Evolutionary conservation across 2,888 invertebrate genomes (phyloP).

Genomic region (Ectemnius lituratus): DNA sequence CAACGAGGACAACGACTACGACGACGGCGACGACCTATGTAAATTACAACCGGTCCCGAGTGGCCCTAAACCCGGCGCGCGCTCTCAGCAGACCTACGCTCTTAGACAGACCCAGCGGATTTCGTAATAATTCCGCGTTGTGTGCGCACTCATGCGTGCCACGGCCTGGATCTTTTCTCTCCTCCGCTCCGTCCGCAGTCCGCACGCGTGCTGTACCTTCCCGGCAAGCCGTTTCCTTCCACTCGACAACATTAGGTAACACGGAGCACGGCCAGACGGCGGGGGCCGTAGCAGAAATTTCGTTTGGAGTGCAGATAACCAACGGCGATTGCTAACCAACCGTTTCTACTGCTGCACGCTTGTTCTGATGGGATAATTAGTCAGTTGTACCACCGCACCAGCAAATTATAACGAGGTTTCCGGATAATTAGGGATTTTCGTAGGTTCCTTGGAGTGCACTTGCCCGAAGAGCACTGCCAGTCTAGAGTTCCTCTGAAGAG

Average conservation of each 20-base stretch:
- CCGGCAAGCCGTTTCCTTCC: conserved; percentile 36
- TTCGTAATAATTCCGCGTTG: conserved; percentile 74
- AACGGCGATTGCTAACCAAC: too few species aligned
- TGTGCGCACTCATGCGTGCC: conserved; percentile 74
- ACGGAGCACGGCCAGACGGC: conserved; percentile 12
- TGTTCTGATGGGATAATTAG: conserved; percentile 15
- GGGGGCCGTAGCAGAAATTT: neutral
- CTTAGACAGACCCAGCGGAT: conserved; percentile 63
- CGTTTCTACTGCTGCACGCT: neutral
- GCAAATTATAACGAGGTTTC: neutral
- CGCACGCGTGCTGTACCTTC: conserved; percentile 49
- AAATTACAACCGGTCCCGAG: conserved; percentile 54
- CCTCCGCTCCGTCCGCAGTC: conserved; percentile 24
- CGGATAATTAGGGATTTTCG: conserved; percentile 4
- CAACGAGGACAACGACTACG: conserved; percentile 20
- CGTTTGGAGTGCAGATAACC: neutral
- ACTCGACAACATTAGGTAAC: conserved; percentile 38
- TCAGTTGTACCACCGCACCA: neutral
- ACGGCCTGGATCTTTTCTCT: conserved; percentile 74
- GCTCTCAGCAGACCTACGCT: conserved; percentile 50
- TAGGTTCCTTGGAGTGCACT: too few species aligned
- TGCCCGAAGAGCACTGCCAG: too few species aligned
- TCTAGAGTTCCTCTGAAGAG: too few species aligned
- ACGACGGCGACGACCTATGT: conserved; percentile 47
- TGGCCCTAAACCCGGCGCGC: conserved; percentile 17